phyloP scores from a whole-genome alignment of 2,888 invertebrate genomes.

The Ischnus inquisitorius region DNA sequence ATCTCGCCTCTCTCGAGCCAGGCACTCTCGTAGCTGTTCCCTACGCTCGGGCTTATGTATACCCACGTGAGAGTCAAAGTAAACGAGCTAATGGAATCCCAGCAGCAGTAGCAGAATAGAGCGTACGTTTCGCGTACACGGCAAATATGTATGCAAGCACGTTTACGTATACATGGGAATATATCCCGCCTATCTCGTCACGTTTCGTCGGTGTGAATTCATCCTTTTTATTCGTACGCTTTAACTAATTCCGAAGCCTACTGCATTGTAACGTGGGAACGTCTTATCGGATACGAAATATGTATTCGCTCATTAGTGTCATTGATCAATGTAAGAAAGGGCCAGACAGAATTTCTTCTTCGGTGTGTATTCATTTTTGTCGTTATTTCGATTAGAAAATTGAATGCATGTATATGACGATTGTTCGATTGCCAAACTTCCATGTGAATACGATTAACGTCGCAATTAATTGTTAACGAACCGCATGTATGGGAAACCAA shows the following conservation, averaged over 20 bases:
- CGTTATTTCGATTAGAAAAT: no score
- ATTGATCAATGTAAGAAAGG: neutral
- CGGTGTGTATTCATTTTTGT: no score
- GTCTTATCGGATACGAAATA: neutral
- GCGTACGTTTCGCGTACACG: constrained; percentile 20
- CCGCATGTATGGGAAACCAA: constrained; percentile 6
- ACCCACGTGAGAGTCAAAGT: constrained; percentile 50
- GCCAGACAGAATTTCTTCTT: no score
- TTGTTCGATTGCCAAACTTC: neutral
- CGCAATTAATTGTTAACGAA: neutral
- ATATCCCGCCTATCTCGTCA: constrained; percentile 29
- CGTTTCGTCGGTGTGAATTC: neutral
- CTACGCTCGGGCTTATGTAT: neutral
- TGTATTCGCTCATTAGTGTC: neutral
- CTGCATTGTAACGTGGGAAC: neutral
- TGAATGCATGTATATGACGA: no score
- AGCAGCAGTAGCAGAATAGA: constrained; percentile 29
- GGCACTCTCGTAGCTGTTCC: constrained; percentile 1
- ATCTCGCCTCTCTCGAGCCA: neutral
- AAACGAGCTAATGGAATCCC: constrained; percentile 58
- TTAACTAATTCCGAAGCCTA: neutral
- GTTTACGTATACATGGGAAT: constrained; percentile 4
- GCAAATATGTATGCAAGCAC: constrained; percentile 33
- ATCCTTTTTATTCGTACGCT: constrained; percentile 3
- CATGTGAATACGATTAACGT: neutral